Evolutionary conservation across 2,797 vertebrate species (phyloP).

Genomic region (Hozukius guyotensis): DNA sequence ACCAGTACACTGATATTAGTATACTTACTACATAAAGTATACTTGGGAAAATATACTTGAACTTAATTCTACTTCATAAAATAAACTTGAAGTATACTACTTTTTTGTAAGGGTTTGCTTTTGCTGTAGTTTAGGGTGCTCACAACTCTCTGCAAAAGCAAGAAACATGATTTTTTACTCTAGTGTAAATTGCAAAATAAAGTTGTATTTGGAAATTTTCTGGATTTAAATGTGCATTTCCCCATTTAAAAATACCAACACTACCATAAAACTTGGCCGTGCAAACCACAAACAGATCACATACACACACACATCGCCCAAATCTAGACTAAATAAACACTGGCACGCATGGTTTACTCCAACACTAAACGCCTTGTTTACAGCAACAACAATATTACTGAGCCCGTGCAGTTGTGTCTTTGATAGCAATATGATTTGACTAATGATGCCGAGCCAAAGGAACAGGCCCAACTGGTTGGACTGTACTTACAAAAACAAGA

Average conservation of each 20-base stretch:
- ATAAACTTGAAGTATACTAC: no score
- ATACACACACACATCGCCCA: neutral
- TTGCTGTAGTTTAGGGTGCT: neutral
- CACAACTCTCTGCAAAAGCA: neutral
- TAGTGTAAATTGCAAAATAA: neutral
- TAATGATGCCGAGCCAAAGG: constrained; percentile 53
- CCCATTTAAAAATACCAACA: neutral
- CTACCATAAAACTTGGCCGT: neutral
- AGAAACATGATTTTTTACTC: neutral
- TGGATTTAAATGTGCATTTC: neutral
- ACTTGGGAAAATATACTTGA: no score
- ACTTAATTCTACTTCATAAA: no score
- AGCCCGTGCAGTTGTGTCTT: constrained; percentile 42
- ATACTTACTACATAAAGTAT: no score
- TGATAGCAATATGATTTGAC: constrained; percentile 57
- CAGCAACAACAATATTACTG: constrained; percentile 65
- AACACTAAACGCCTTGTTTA: constrained; percentile 57
- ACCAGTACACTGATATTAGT: no score
- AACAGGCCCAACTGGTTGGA: constrained; percentile 64
- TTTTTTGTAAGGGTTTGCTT: no score
- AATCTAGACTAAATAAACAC: constrained; percentile 59
- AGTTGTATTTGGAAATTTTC: neutral
- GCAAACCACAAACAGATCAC: constrained; percentile 50
- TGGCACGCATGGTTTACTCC: constrained; percentile 18
- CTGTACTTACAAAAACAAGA: constrained; percentile 60